Evolutionary conservation across 1,140 invertebrate species (phyloP).

Genomic region (Stegodyphus dumicola): DNA sequence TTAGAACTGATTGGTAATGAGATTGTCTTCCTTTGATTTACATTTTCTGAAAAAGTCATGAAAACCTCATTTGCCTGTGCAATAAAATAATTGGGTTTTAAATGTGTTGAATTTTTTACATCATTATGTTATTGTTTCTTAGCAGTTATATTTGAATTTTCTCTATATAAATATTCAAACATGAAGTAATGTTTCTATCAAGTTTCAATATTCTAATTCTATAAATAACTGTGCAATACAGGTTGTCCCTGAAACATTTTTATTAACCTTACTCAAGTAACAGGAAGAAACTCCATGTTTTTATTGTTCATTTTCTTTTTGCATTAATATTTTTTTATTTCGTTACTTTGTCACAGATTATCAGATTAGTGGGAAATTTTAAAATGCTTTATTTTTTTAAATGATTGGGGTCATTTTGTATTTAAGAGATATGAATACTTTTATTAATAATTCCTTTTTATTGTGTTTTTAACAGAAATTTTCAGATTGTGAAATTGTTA

Average conservation of each 20-base stretch:
- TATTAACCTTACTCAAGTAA: neutral
- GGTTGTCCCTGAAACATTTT: neutral
- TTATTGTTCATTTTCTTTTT: neutral
- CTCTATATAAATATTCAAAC: conserved; percentile 20
- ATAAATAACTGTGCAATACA: neutral
- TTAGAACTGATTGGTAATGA: conserved; percentile 24
- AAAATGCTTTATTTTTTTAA: neutral
- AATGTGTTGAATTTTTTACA: conserved; percentile 49
- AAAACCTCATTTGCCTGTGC: conserved; percentile 55
- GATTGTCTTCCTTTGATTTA: conserved; percentile 25
- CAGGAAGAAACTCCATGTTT: conserved; percentile 1
- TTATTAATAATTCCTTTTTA: too few species aligned
- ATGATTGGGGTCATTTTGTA: neutral
- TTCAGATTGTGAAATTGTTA: too few species aligned
- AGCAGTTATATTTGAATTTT: conserved; percentile 37
- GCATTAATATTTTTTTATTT: neutral
- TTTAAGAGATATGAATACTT: too few species aligned
- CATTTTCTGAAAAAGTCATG: conserved; percentile 24
- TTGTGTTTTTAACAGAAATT: too few species aligned
- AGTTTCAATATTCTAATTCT: too few species aligned
- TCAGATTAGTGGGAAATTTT: neutral
- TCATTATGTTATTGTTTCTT: conserved; percentile 38
- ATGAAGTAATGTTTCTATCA: neutral
- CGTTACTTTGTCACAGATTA: neutral
- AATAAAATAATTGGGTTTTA: conserved; percentile 52